Percentiles rank a stretch among this genome's conserved stretches.
These are phyloP conservation scores for Terrapene triunguis DNA, from an alignment of 2,113 vertebrate species.

Conservation along the genomic window DNA sequence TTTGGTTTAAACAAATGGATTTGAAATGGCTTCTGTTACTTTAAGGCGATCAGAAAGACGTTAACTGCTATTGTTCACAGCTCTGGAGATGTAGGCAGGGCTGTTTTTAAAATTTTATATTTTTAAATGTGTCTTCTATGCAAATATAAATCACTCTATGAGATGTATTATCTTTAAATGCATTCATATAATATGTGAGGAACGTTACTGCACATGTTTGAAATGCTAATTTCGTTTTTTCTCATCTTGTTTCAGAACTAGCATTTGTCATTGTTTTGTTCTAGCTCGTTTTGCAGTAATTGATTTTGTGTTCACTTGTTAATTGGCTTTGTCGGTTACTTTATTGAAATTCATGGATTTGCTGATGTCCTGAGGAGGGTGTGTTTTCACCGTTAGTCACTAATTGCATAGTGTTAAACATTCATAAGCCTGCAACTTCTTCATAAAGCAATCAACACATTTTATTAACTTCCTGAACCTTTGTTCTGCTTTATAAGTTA, in stretches of 20 bases:
- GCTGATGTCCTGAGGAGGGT: constrained; percentile 59
- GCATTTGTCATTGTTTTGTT: constrained; percentile 53
- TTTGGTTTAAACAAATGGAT: background rate
- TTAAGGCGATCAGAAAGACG: background rate
- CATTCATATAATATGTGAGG: accelerated
- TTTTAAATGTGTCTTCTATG: background rate
- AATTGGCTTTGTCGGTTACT: constrained; percentile 60
- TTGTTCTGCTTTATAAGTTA: constrained; percentile 16
- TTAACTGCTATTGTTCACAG: background rate
- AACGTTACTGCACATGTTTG: background rate
- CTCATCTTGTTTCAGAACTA: constrained; percentile 11
- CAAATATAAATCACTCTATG: background rate
- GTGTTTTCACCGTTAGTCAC: constrained; percentile 44
- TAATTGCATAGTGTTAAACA: constrained; percentile 58
- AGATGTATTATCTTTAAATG: background rate
- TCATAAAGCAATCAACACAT: constrained; percentile 65
- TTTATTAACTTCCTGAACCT: constrained; percentile 55
- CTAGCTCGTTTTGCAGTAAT: constrained; percentile 45
- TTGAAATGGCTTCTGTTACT: background rate
- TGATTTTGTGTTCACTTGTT: constrained; percentile 67
- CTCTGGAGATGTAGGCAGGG: background rate
- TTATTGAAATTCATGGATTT: constrained; percentile 69
- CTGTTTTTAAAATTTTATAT: background rate
- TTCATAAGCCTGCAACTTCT: constrained; percentile 54
- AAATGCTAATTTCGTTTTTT: background rate